Conservation (phyloP, 1,140 invertebrate species). For the Oppia nitens region DNA sequence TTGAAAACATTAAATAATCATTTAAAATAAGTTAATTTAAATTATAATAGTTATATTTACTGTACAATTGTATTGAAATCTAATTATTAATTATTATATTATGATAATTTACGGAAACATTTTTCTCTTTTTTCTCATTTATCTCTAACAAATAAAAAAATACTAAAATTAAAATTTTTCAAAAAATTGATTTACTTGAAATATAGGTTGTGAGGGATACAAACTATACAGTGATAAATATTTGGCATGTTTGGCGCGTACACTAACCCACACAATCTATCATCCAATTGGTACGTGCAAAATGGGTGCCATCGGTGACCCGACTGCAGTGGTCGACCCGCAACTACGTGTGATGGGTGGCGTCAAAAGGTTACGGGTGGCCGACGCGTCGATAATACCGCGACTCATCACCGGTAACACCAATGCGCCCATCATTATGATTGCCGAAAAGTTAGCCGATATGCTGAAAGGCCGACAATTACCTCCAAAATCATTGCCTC, state of each 20-base stretch:
- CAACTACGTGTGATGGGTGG: constrained; percentile 37
- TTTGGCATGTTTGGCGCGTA: constrained; percentile 64
- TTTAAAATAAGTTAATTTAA: no score
- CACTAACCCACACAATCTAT: constrained; percentile 70
- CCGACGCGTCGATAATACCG: constrained; percentile 64
- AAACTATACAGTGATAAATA: constrained; percentile 57
- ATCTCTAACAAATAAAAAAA: no score
- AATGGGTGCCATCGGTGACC: constrained; percentile 60
- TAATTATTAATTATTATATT: no score
- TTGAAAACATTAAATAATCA: no score
- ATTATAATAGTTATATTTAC: no score
- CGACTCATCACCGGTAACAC: constrained; percentile 55
- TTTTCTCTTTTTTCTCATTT: no score
- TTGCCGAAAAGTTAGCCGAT: constrained; percentile 69
- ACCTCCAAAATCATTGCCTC: neutral
- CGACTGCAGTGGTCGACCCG: constrained; percentile 60
- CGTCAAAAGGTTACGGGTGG: constrained; percentile 46
- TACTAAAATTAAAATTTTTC: no score
- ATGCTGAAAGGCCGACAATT: constrained; percentile 41
- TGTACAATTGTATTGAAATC: no score
- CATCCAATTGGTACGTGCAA: constrained; percentile 38
- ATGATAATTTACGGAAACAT: no score
- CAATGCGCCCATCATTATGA: constrained; percentile 65
- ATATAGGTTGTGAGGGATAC: constrained; percentile 55
- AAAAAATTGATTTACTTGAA: no score